Conservation (phyloP, 2,797 vertebrate genomes). For the Parauchenoglanis punctatus region DNA sequence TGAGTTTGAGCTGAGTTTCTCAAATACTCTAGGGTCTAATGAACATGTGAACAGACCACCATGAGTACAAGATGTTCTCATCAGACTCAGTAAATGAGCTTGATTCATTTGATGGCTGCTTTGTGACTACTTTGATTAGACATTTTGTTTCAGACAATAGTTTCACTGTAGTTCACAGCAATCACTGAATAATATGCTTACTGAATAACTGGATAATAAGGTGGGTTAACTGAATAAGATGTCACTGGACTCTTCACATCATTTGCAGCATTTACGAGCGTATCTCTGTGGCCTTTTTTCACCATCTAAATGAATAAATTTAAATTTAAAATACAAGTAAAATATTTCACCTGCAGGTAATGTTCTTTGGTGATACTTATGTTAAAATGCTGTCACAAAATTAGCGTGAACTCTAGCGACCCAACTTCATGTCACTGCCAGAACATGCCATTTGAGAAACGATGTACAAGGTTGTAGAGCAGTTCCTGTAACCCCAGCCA, state of each 20-base stretch:
- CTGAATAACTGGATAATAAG: not conserved
- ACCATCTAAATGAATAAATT: not conserved
- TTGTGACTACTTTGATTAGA: not conserved
- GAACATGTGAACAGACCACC: not conserved
- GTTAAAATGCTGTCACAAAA: not conserved
- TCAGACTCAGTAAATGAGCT: not conserved
- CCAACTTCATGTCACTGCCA: not conserved
- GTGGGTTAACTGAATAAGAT: not conserved
- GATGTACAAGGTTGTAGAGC: not conserved
- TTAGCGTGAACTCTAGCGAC: not conserved
- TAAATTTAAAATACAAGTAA: not conserved
- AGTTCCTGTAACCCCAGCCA: not conserved
- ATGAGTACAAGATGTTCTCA: not conserved
- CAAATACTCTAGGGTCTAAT: conserved; percentile 1
- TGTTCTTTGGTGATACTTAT: not conserved
- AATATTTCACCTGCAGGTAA: not conserved
- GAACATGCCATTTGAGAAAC: not conserved
- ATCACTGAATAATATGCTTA: not conserved
- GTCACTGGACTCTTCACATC: not conserved
- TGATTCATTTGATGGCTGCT: not conserved
- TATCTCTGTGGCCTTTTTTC: not conserved
- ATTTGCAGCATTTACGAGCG: not conserved
- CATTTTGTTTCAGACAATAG: too few species aligned
- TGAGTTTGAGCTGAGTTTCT: conserved; percentile 49
- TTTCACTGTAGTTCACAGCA: not conserved